Evolutionary conservation across 2,797 vertebrate genomes (phyloP).

Genomic region (Schizothorax lantsangensis): DNA sequence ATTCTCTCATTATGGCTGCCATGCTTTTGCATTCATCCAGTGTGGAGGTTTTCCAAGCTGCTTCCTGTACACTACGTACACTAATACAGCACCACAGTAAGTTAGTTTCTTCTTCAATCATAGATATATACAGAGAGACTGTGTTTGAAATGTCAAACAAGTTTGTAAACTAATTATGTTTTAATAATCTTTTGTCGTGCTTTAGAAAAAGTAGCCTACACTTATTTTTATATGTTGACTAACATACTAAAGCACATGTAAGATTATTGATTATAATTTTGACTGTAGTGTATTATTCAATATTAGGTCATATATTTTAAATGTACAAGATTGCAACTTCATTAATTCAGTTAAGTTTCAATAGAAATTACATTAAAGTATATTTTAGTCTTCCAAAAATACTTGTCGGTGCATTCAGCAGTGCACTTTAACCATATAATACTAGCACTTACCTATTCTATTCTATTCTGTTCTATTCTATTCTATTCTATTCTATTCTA

Average conservation of each 20-base stretch:
- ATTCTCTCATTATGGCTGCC: slow-evolving; percentile 82
- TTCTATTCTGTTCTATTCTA: too few relatives aligned
- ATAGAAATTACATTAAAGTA: too few relatives aligned
- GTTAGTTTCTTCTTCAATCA: background rate
- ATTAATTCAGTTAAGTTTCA: background rate
- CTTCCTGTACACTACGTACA: slow-evolving; percentile 84
- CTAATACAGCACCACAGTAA: slow-evolving; percentile 88
- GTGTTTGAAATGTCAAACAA: background rate
- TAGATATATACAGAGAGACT: background rate
- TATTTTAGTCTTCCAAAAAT: too few relatives aligned
- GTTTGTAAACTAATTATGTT: background rate
- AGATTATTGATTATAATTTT: background rate
- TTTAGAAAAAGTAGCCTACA: background rate
- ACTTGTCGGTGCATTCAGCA: too few relatives aligned
- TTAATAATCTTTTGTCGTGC: background rate
- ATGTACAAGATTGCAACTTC: background rate
- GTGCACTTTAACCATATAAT: too few relatives aligned
- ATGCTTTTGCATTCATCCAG: slow-evolving; percentile 91
- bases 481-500: too few relatives aligned
- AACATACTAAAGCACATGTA: too few relatives aligned
- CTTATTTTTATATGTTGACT: background rate
- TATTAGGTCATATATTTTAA: background rate
- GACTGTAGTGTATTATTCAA: background rate
- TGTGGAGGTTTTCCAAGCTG: slow-evolving; percentile 88
- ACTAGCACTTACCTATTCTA: too few relatives aligned